A percentile compares a stretch with the other conserved stretches of the same genome.
Conservation (phyloP, 2,888 invertebrate species). For the Vesta saturnalis region DNA sequence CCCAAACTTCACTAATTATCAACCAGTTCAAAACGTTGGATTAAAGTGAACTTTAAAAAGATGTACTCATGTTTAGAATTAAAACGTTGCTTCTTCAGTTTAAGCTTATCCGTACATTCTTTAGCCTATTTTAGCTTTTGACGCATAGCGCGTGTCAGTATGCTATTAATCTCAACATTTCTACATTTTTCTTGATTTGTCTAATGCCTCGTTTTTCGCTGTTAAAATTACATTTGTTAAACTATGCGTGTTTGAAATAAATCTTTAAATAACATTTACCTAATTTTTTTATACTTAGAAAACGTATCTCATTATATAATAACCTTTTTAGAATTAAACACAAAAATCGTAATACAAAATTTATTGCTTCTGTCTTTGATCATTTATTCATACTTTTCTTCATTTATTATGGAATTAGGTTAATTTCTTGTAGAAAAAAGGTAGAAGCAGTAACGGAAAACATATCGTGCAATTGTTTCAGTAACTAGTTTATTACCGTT, state of each 20-base stretch:
- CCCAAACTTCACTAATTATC: background rate
- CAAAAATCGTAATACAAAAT: no score
- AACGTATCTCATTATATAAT: no score
- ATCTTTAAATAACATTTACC: background rate
- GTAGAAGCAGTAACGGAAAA: no score
- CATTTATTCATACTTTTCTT: no score
- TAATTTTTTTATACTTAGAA: no score
- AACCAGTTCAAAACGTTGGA: background rate
- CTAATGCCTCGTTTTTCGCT: background rate
- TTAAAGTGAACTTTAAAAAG: no score
- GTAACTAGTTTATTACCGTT: no score
- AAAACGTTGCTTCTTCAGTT: background rate
- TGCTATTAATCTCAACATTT: background rate
- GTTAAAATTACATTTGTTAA: slow-evolving; percentile 1
- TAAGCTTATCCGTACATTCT: background rate
- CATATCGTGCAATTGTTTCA: no score
- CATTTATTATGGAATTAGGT: no score
- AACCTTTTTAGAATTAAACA: no score
- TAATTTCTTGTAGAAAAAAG: no score
- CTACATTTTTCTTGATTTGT: background rate
- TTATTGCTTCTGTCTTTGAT: no score
- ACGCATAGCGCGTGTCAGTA: background rate
- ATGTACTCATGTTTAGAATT: background rate
- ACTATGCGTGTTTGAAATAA: background rate
- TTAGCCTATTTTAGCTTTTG: background rate